A percentile compares a stretch with the other conserved stretches of the same genome.
Evolutionary conservation across 1,140 invertebrate species (phyloP).

Genomic region (Leguminivora glycinivorella): DNA sequence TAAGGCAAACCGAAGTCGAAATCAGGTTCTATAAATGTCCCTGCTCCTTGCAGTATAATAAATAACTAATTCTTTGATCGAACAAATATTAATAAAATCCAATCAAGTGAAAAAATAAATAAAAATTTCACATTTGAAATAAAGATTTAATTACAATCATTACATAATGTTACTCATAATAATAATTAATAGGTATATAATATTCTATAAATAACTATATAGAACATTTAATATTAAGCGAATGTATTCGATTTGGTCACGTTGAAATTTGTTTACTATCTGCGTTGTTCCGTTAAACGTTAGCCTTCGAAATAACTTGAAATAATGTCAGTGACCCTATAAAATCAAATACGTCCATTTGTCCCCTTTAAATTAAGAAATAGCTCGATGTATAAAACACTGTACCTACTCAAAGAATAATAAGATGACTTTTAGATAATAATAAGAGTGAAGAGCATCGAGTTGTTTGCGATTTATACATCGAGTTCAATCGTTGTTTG

Average conservation of each 20-base stretch:
- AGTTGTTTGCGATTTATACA: neutral
- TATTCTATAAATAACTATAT: constrained; percentile 78
- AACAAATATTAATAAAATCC: too few species aligned
- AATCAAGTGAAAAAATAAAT: constrained; percentile 42
- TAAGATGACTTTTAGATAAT: neutral
- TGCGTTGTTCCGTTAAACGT: constrained; percentile 36
- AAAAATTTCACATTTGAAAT: constrained; percentile 64
- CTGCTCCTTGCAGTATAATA: too few species aligned
- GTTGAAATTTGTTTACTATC: constrained; percentile 49
- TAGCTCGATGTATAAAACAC: constrained; percentile 15
- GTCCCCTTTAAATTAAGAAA: constrained; percentile 11
- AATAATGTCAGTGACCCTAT: constrained; percentile 23
- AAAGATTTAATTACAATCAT: constrained; percentile 78
- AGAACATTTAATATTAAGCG: constrained; percentile 76
- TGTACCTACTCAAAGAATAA: neutral
- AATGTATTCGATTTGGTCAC: constrained; percentile 78
- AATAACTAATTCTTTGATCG: neutral
- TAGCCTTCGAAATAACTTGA: constrained; percentile 48
- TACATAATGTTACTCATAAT: constrained; percentile 76
- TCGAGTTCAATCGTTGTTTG: constrained; percentile 12
- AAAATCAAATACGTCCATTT: constrained; percentile 22
- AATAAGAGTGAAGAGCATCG: neutral
- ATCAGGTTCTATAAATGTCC: too few species aligned
- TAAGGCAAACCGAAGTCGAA: too few species aligned
- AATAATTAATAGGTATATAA: constrained; percentile 71